Percentiles rank a stretch among this genome's conserved stretches.
phyloP scores from a whole-genome alignment of 2,113 vertebrate genomes.

The Notothenia coriiceps region DNA sequence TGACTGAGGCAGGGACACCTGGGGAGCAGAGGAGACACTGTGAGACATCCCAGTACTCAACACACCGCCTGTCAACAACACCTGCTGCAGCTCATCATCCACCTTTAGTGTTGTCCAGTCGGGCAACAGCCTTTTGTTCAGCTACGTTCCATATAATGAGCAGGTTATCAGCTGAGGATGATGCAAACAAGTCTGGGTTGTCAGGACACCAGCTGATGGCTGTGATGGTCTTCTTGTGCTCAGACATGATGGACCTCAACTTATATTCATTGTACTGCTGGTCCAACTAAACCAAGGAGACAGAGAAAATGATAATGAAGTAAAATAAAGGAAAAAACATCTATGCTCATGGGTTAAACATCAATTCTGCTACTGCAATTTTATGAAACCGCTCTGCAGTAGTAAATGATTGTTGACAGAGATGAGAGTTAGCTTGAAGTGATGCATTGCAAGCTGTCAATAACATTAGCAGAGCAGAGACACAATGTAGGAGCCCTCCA shows the following conservation, averaged over 20 bases:
- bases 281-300: slow-evolving; percentile 86
- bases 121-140: slow-evolving; percentile 92
- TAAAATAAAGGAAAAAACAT: background rate
- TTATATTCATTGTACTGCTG: slow-evolving; percentile 97
- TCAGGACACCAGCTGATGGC: slow-evolving; percentile 97
- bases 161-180: slow-evolving; percentile 92
- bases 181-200: slow-evolving; percentile 93
- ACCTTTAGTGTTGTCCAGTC: slow-evolving; percentile 96
- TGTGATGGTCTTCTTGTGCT: slow-evolving; percentile 99
- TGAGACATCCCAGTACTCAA: background rate
- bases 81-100: background rate
- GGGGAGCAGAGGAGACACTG: slow-evolving; percentile 24
- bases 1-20: slow-evolving; percentile 92
- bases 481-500: too few species aligned
- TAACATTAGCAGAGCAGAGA: too few species aligned
- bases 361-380: background rate
- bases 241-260: slow-evolving; percentile 95
- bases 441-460: too few species aligned
- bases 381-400: background rate
- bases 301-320: slow-evolving; percentile 3
- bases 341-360: background rate
- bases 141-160: slow-evolving; percentile 97
- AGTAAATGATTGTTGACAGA: background rate
- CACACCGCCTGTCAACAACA: background rate
- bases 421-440: too few species aligned